phyloP scores from a whole-genome alignment of 2,113 vertebrate genomes.

The Macaca mulatta region DNA sequence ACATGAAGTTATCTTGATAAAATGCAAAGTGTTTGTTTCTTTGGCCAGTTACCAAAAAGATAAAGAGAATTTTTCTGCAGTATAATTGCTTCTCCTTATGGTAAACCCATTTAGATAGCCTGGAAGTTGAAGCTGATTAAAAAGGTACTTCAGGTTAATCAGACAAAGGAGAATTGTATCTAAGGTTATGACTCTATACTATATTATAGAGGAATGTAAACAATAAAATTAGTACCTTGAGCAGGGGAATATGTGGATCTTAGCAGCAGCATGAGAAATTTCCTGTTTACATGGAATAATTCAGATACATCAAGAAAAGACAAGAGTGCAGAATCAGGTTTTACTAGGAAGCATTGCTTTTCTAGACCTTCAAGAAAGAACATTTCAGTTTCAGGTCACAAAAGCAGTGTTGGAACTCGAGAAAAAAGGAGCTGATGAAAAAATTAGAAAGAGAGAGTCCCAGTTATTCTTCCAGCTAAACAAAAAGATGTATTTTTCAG shows the following conservation, averaged over 20 bases:
- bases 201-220: background rate
- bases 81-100: background rate
- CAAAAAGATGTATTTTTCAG: background rate
- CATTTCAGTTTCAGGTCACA: background rate
- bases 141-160: background rate
- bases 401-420: background rate
- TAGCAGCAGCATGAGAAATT: background rate
- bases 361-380: background rate
- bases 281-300: background rate
- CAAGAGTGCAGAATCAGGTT: background rate
- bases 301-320: background rate
- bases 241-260: background rate
- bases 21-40: background rate
- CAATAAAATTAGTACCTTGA: background rate
- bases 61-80: background rate
- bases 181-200: background rate
- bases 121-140: background rate
- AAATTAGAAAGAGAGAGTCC: background rate
- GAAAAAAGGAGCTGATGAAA: background rate
- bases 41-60: background rate
- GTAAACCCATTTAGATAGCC: background rate
- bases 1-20: background rate
- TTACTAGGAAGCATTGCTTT: background rate
- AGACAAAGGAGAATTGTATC: background rate
- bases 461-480: background rate